Evolutionary conservation across 1,140 invertebrate species (phyloP).

Genomic region (Heliothis virescens): DNA sequence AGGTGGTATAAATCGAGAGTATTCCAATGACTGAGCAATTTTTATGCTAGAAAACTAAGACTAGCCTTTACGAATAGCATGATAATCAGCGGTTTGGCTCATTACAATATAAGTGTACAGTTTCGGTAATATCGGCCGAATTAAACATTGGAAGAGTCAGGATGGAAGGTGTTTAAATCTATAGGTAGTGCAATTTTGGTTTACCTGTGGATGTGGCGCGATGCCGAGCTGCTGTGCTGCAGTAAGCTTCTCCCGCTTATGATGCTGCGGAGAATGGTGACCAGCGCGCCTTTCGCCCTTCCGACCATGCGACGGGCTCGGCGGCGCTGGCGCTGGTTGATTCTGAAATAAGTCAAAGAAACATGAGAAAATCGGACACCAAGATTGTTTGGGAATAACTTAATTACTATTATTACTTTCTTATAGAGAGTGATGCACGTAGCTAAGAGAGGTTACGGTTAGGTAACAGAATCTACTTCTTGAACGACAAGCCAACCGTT

Average conservation of each 20-base stretch:
- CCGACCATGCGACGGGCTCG: conserved; percentile 81
- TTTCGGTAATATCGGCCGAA: no score
- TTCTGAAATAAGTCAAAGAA: conserved; percentile 60
- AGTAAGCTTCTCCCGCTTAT: conserved; percentile 81
- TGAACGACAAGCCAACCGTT: no score
- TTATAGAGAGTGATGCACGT: no score
- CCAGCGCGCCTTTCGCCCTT: conserved; percentile 77
- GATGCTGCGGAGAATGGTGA: conserved; percentile 79
- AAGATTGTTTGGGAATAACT: no score
- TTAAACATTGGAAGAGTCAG: no score
- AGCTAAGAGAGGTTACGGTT: no score
- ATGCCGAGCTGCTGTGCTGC: conserved; percentile 84
- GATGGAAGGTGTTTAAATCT: not conserved
- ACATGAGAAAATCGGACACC: not conserved
- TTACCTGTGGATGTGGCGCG: conserved; percentile 82
- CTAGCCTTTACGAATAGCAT: not conserved
- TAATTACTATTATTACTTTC: no score
- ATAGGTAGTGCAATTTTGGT: not conserved
- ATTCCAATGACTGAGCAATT: not conserved
- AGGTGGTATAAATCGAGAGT: not conserved
- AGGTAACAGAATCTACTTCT: no score
- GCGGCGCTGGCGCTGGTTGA: conserved; percentile 79
- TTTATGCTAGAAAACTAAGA: not conserved
- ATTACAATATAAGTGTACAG: no score
- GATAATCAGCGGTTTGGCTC: not conserved